Evolutionary conservation across 2,888 invertebrate genomes (phyloP).

Genomic region (Thecophora atra): DNA sequence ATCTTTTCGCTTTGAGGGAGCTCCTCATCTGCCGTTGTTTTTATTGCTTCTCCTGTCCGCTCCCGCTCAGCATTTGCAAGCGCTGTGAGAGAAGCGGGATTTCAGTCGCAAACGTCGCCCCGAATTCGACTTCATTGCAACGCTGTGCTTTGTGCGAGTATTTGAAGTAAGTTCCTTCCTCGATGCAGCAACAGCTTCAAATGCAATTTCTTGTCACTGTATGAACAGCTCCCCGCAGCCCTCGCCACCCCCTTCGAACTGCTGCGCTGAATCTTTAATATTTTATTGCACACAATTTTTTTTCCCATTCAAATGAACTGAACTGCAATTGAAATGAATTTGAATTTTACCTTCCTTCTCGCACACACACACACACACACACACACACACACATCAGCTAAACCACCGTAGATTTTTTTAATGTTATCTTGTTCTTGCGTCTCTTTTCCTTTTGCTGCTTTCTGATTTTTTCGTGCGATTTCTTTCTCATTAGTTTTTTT

Average conservation of each 20-base stretch:
- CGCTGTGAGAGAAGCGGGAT: slow-evolving; percentile 10
- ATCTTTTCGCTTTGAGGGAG: background rate
- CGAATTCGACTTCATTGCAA: background rate
- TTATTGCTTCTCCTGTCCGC: background rate
- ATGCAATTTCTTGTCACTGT: background rate
- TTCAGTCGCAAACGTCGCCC: background rate
- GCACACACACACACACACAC: background rate
- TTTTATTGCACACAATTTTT: slow-evolving; percentile 32
- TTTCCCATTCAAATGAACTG: slow-evolving; percentile 35
- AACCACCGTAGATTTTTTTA: background rate
- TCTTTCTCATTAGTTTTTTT: slow-evolving; percentile 12
- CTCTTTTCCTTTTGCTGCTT: background rate
- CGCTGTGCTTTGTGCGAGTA: background rate
- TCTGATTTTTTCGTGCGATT: background rate
- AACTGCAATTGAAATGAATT: slow-evolving; percentile 35
- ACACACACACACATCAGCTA: background rate
- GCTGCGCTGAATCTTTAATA: background rate
- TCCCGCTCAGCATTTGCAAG: slow-evolving; percentile 18
- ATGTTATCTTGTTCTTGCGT: background rate
- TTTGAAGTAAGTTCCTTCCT: background rate
- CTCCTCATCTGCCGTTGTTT: background rate
- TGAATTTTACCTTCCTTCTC: slow-evolving; percentile 8
- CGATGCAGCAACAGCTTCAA: background rate
- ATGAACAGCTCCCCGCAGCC: background rate
- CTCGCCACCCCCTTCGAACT: background rate